Conservation (phyloP, 1,140 invertebrate genomes). For the Drosophila punjabiensis region DNA sequence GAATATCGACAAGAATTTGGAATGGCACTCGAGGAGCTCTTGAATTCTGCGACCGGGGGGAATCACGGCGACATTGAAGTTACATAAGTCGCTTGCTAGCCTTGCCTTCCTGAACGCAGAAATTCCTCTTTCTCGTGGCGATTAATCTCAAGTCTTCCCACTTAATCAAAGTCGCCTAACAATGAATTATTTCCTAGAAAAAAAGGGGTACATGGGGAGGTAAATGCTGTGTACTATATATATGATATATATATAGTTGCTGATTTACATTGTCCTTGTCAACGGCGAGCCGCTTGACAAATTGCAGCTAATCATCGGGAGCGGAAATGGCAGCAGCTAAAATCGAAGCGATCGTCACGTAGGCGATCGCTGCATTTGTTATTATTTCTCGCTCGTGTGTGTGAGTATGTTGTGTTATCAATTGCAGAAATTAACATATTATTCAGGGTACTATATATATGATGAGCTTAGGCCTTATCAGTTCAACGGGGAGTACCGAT, state of each 20-base stretch:
- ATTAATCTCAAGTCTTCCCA: constrained; percentile 21
- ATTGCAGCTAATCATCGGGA: constrained; percentile 72
- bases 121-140: constrained; percentile 3
- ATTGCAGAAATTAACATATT: constrained; percentile 76
- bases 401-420: constrained; percentile 61
- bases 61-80: constrained; percentile 29
- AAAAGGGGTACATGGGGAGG: background rate
- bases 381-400: constrained; percentile 10
- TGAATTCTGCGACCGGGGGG: constrained; percentile 19
- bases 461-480: constrained; percentile 39
- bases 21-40: constrained; percentile 38
- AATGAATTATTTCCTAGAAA: constrained; percentile 25
- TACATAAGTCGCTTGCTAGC: constrained; percentile 23
- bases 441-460: constrained; percentile 36
- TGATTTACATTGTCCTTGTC: constrained; percentile 69
- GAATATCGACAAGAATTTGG: constrained; percentile 29
- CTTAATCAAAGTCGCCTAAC: constrained; percentile 31
- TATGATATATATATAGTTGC: background rate
- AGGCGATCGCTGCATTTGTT: constrained; percentile 46
- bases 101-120: background rate
- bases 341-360: constrained; percentile 37
- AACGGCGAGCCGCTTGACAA: constrained; percentile 60
- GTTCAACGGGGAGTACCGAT: constrained; percentile 7
- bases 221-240: background rate
- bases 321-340: constrained; percentile 19